A percentile compares a stretch with the other conserved stretches of the same genome.
Evolutionary conservation across 2,888 invertebrate species (phyloP).

Genomic region (Agonopterix arenella): DNA sequence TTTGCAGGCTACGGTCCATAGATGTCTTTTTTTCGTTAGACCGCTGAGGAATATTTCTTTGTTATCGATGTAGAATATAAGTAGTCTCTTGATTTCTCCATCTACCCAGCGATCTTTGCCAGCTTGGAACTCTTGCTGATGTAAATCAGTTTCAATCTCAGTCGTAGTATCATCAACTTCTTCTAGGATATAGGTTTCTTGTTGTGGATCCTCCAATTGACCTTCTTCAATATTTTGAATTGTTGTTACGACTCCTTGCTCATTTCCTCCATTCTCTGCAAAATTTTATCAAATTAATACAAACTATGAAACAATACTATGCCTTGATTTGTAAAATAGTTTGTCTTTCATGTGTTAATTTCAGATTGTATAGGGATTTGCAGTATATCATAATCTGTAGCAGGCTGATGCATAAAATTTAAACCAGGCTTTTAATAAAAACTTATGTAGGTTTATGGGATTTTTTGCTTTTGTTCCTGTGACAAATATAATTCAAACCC

Average conservation of each 20-base stretch:
- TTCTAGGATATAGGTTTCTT: slow-evolving; percentile 20
- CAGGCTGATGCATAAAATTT: too few species aligned
- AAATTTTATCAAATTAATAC: background rate
- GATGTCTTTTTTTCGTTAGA: slow-evolving; percentile 40
- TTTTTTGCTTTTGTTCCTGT: too few species aligned
- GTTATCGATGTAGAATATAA: slow-evolving; percentile 61
- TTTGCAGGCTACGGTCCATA: slow-evolving; percentile 62
- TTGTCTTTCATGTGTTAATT: too few species aligned
- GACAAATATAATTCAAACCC: too few species aligned
- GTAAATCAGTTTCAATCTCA: background rate
- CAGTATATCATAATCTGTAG: too few species aligned
- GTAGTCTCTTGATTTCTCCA: slow-evolving; percentile 45
- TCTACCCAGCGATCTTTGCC: slow-evolving; percentile 42
- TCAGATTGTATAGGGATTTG: too few species aligned
- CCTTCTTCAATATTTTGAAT: slow-evolving; percentile 20
- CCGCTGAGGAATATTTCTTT: slow-evolving; percentile 51
- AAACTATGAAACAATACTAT: too few species aligned
- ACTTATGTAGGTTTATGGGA: too few species aligned
- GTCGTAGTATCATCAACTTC: slow-evolving; percentile 4
- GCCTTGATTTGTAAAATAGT: too few species aligned
- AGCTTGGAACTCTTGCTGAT: slow-evolving; percentile 6
- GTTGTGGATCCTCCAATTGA: slow-evolving; percentile 17
- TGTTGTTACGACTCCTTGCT: slow-evolving; percentile 39
- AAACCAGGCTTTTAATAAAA: too few species aligned
- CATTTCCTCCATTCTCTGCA: slow-evolving; percentile 28